phyloP scores from a whole-genome alignment of 2,888 invertebrate genomes.

The Chymomyza amoena region DNA sequence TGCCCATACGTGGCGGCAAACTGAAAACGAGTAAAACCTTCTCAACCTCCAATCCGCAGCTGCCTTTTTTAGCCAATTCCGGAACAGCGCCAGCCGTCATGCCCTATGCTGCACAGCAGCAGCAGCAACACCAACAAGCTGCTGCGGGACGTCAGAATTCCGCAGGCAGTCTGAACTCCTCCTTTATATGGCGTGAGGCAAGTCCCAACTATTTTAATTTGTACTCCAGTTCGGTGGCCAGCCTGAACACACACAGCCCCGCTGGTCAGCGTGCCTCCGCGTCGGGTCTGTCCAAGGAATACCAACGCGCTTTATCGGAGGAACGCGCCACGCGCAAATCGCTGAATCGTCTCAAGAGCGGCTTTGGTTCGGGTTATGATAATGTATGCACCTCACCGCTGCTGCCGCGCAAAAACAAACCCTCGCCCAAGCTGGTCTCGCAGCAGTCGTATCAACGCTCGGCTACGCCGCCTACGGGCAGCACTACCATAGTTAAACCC shows the following conservation, averaged over 20 bases:
- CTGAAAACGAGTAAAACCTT: conserved; percentile 79
- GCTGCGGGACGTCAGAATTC: conserved; percentile 68
- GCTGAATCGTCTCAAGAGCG: conserved; percentile 76
- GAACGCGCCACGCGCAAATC: conserved; percentile 77
- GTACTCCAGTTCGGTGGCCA: conserved; percentile 78
- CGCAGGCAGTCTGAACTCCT: conserved; percentile 77
- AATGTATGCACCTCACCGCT: conserved; percentile 78
- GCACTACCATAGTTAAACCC: conserved; percentile 52
- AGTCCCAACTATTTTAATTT: conserved; percentile 79
- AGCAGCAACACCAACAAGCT: conserved; percentile 38
- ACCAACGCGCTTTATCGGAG: conserved; percentile 75
- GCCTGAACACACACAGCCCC: conserved; percentile 64
- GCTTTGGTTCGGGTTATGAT: conserved; percentile 78
- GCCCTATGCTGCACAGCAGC: conserved; percentile 42
- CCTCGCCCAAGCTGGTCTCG: conserved; percentile 59
- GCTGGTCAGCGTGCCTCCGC: not conserved
- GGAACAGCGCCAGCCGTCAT: conserved; percentile 34
- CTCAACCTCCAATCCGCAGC: conserved; percentile 79
- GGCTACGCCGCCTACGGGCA: conserved; percentile 35
- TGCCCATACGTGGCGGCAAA: conserved; percentile 79
- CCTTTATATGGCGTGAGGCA: conserved; percentile 79
- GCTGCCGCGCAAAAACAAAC: conserved; percentile 77
- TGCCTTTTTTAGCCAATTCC: conserved; percentile 76
- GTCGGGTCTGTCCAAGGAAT: conserved; percentile 52
- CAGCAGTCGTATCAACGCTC: conserved; percentile 41